Conservation (phyloP, 2,113 vertebrate species). For the Melanerpes formicivorus region DNA sequence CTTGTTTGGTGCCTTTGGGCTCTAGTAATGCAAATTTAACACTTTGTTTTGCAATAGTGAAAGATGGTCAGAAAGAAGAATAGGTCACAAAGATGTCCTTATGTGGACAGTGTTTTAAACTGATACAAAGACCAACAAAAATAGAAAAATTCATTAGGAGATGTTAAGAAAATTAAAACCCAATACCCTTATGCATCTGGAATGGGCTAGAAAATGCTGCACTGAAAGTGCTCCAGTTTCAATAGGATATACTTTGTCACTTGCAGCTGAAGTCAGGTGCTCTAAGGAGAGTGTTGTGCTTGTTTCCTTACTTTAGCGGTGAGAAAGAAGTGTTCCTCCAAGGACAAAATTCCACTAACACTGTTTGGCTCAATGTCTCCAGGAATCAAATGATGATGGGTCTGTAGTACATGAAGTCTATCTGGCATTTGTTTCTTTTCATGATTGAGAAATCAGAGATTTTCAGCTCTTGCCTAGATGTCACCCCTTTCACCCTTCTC, state of each 20-base stretch:
- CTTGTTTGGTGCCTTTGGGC: neutral
- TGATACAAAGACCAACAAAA: neutral
- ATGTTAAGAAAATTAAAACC: neutral
- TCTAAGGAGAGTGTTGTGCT: neutral
- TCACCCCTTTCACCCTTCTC: neutral
- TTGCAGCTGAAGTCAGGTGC: neutral
- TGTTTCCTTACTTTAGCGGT: neutral
- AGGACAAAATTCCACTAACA: neutral
- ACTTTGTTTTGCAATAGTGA: neutral
- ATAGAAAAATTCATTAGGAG: neutral
- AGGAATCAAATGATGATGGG: neutral
- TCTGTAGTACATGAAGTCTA: neutral
- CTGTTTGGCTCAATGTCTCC: neutral
- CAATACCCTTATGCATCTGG: neutral
- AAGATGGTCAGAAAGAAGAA: no score
- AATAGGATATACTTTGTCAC: neutral
- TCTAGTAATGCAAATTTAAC: neutral
- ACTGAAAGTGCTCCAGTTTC: neutral
- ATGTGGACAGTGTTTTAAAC: neutral
- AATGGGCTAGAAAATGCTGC: neutral
- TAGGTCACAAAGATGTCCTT: neutral
- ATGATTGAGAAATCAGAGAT: neutral
- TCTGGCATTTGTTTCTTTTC: neutral
- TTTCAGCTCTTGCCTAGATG: neutral
- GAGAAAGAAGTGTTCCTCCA: neutral